phyloP scores from a whole-genome alignment of 2,113 vertebrate genomes.

The Leuciscus idus region DNA sequence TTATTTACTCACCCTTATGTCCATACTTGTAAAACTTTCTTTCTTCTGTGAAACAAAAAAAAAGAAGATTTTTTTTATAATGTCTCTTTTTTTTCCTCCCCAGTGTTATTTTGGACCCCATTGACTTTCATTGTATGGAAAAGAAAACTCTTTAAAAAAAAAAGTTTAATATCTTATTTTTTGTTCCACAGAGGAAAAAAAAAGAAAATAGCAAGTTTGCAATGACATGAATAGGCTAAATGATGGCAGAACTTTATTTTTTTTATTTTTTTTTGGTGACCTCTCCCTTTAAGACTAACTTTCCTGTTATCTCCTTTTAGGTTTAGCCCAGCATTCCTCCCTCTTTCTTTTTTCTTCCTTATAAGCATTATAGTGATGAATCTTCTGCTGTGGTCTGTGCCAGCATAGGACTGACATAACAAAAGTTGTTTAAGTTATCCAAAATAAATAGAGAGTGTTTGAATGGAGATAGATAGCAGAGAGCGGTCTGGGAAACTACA shows the following conservation, averaged over 20 bases:
- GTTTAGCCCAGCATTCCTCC: slow-evolving; percentile 66
- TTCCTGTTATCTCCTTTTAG: slow-evolving; percentile 65
- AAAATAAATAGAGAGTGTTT: slow-evolving; percentile 82
- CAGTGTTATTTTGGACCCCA: not conserved
- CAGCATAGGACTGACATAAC: slow-evolving; percentile 77
- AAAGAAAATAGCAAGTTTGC: slow-evolving; percentile 42
- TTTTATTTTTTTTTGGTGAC: not conserved
- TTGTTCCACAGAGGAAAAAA: slow-evolving; percentile 68
- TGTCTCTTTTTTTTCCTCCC: not conserved
- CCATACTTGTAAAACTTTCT: too few species aligned
- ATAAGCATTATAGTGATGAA: slow-evolving; percentile 81
- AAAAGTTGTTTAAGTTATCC: slow-evolving; percentile 82
- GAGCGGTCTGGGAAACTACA: slow-evolving; percentile 78
- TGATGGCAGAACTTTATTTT: not conserved
- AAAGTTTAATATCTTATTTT: not conserved
- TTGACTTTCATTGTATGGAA: not conserved
- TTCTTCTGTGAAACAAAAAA: too few species aligned
- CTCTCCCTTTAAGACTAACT: slow-evolving; percentile 55
- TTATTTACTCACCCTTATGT: not conserved
- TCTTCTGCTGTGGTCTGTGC: slow-evolving; percentile 74
- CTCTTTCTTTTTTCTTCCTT: slow-evolving; percentile 60
- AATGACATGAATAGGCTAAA: slow-evolving; percentile 61
- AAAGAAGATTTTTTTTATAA: too few species aligned
- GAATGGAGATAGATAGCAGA: slow-evolving; percentile 81
- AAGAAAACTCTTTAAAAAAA: too few species aligned